A percentile compares a stretch with the other conserved stretches of the same genome.
Conservation (phyloP, 2,888 invertebrate genomes). For the Harpalus rufipes region DNA sequence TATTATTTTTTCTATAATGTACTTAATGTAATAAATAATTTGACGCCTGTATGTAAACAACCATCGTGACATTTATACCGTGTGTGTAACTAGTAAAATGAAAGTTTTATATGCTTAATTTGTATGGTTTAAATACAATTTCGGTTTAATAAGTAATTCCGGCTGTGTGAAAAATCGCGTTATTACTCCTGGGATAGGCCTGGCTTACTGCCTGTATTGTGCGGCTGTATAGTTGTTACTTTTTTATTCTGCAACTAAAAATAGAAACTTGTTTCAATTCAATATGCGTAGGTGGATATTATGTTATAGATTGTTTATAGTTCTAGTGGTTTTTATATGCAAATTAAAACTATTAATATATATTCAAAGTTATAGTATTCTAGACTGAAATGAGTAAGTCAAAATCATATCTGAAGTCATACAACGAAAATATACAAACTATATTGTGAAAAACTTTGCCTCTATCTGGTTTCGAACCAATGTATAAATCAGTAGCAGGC, state of each 20-base stretch:
- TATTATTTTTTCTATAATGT: no score
- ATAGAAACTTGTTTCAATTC: not conserved
- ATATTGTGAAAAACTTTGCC: no score
- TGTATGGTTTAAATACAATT: not conserved
- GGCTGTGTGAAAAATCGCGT: not conserved
- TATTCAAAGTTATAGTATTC: no score
- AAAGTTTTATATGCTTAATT: slow-evolving; percentile 22
- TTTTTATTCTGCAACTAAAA: slow-evolving; percentile 15
- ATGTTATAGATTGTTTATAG: no score
- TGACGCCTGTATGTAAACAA: slow-evolving; percentile 33
- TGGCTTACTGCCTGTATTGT: not conserved
- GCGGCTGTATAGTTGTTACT: not conserved
- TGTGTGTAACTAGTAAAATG: slow-evolving; percentile 10
- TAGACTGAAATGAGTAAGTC: no score
- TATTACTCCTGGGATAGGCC: slow-evolving; percentile 7
- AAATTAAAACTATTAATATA: no score
- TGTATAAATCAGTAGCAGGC: no score
- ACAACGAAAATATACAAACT: no score
- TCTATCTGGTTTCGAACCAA: no score
- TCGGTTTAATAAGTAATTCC: not conserved
- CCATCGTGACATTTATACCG: not conserved
- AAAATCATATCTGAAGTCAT: no score
- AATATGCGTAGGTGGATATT: not conserved
- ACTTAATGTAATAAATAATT: no score
- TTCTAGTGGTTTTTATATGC: no score